Percentiles rank a stretch among this genome's conserved stretches.
Conservation (phyloP, 1,140 invertebrate genomes). For the Pararge aegeria region DNA sequence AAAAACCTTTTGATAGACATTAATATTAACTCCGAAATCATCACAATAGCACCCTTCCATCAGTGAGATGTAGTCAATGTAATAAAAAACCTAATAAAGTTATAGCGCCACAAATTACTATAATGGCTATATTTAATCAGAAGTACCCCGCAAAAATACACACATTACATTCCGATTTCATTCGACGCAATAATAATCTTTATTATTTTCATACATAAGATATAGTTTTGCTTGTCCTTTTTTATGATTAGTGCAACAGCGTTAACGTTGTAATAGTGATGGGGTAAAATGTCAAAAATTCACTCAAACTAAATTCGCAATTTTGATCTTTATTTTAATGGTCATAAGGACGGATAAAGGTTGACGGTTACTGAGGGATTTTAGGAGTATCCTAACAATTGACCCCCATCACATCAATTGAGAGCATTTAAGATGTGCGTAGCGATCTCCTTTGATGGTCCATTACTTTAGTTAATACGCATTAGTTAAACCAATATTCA, state of each 20-base stretch:
- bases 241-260: conserved; percentile 14
- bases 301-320: background rate
- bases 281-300: conserved; percentile 4
- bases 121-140: conserved; percentile 16
- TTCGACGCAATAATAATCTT: conserved; percentile 14
- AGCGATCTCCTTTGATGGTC: conserved; percentile 25
- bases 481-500: conserved; percentile 28
- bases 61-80: conserved; percentile 8
- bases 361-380: conserved; percentile 7
- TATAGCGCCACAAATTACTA: conserved; percentile 26
- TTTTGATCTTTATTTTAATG: conserved; percentile 2
- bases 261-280: conserved; percentile 1
- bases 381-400: conserved; percentile 26
- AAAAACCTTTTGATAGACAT: background rate
- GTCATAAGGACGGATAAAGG: conserved; percentile 7
- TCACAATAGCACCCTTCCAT: conserved; percentile 16
- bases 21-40: conserved; percentile 16
- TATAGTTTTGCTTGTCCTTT: background rate
- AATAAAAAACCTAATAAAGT: conserved; percentile 30
- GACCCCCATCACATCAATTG: conserved; percentile 28
- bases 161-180: background rate
- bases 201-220: conserved; percentile 4
- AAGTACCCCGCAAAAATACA: conserved; percentile 6
- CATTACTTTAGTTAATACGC: conserved; percentile 27
- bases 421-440: conserved; percentile 29